Base-by-base conservation (phyloP, 1,140 invertebrate genomes). In the Linepithema humile region DNA sequence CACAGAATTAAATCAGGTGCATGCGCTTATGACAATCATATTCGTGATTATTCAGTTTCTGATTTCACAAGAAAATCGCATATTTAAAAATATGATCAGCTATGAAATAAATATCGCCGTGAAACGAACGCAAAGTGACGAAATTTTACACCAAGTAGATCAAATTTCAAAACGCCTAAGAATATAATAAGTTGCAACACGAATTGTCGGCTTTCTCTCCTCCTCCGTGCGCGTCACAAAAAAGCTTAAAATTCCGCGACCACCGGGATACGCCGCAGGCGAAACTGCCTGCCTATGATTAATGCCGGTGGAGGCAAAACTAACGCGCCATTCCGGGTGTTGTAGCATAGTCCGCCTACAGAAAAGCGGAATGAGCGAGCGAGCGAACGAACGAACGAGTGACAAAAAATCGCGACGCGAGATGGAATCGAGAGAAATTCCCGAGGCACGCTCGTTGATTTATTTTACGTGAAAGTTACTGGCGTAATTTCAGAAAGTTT, bases 191-290 rank as follows among this genome's bases (percentile, higher is more conserved):
- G 62, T 62, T 48, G 67, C 60, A 26, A 32, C 32, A 23, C 67
- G 65, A 45, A 9, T 72, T 40, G n/a, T 35, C 48, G 55, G 73
- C 86, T 90, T 90, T 90, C 88, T 90, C 87, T 91, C 80, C 72
- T n/a, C n/a, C 88, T 85, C 64, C 20, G 48, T 17, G 57, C 9
- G 35, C 40, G 85, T 53, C 57, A 29, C 57, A 50, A 75, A 90
- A 91, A 91, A 90, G 85, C 84, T 87, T 90, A 67, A 90, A 91
- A 91, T 91, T 91, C 90, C 85, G 60, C 85, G 78, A 59, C 83
- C 59, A 69, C 43, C 73, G 80, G 82, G 83, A 88, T 82, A 88
- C 50, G 83, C 90, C 85, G 72, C 86, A 45, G 85, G 89, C 90
- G 65, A 83, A 86, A 89, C 85, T 78, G 74, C 78, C 69, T n/a